phyloP scores from a whole-genome alignment of 2,888 invertebrate species.

The Cephus runcator region DNA sequence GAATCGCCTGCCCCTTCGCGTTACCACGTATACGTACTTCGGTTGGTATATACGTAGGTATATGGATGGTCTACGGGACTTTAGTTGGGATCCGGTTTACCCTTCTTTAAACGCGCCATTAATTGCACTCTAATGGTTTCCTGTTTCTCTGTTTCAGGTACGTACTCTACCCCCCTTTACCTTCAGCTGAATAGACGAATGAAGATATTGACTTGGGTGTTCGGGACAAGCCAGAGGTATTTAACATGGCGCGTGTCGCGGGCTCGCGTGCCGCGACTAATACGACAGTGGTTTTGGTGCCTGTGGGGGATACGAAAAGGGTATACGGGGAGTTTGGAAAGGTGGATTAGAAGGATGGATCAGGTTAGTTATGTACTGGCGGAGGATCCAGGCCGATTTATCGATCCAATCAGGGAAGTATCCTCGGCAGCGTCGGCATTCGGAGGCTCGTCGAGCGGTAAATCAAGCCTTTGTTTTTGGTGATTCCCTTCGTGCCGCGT shows the following conservation, averaged over 20 bases:
- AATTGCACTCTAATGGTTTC: neutral
- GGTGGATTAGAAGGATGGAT: neutral
- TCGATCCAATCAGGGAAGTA: neutral
- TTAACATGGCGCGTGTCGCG: neutral
- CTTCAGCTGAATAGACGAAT: neutral
- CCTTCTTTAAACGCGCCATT: neutral
- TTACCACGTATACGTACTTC: neutral
- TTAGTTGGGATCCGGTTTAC: neutral
- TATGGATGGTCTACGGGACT: neutral
- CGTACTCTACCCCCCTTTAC: neutral
- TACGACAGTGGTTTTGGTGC: neutral
- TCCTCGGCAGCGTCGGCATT: neutral
- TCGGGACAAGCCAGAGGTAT: neutral
- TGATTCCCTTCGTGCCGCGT: neutral
- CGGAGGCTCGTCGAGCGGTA: neutral
- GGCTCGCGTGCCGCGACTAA: neutral
- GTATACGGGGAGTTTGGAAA: neutral
- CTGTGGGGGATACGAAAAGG: neutral
- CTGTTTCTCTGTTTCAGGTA: neutral
- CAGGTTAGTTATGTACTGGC: neutral
- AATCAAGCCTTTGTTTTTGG: neutral
- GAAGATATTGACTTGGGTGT: neutral
- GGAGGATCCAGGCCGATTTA: neutral
- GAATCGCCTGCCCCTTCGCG: neutral
- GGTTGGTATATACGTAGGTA: neutral